Base-by-base conservation (phyloP, 1,140 invertebrate species). In the Drosophila arawakana region DNA sequence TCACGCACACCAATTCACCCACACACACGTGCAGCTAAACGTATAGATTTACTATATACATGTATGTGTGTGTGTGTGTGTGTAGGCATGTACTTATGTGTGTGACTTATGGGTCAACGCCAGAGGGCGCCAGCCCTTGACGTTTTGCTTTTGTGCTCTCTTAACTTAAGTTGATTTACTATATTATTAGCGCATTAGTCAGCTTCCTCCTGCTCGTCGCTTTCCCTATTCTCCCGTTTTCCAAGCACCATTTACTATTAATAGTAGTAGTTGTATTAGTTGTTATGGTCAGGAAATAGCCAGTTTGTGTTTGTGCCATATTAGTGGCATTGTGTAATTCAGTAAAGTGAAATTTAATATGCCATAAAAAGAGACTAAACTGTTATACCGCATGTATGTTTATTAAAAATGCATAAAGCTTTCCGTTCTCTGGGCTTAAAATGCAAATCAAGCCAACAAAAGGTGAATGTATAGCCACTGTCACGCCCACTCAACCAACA, bases 81-180 rank as follows among this genome's bases (percentile, higher is more conserved):
- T 37, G 34, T n/a, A 46, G 7, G 34, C 21, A 30, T 30, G 25
- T 30, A 30, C 25, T 30, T 30, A 39, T 10, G 15, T 15, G 15
- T 35, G 21, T 69, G 65, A 61, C 71, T 82, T 79, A 68, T 86
- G 72, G 83, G 82, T 86, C 83, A 88, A 82, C 83, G 76, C 61
- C 52, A 86, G 83, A 82, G 83, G 82, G 76, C 76, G 77, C 43
- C 58, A 63, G 34, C 18, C 50, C 50, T 62, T 67, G 63, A 55
- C 49, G 71, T 54, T 50, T 55, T 55, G 47, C 57, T 47, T 62
- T 70, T 55, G 13, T 41, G 58, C 72, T 55, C 25, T 62, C 30
- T 9, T 70, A 62, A 74, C 30, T 9, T 70, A 62, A 74, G 8
- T 63, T 70, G 72, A 74, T 74, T 70, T 74, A 58, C 72, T 70